A percentile compares a stretch with the other conserved stretches of the same genome.
Conservation (phyloP, 2,797 vertebrate species). For the Sarcophilus harrisii region DNA sequence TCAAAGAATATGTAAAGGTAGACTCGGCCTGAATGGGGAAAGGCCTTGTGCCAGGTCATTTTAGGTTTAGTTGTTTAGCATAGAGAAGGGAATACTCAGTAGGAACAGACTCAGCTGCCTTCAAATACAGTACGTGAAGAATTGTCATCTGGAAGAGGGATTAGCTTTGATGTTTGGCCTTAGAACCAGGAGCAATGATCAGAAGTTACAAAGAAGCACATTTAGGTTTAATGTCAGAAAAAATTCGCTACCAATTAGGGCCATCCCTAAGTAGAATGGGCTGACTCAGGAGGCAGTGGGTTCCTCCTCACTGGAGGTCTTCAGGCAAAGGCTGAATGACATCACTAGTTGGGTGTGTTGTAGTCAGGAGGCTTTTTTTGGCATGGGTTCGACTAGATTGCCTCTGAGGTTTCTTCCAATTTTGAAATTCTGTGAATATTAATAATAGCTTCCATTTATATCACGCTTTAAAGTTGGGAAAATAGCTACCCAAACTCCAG, state of each 20-base stretch:
- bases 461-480: not conserved
- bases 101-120: not conserved
- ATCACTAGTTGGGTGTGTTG: not conserved
- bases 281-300: not conserved
- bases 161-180: not conserved
- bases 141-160: not conserved
- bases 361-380: not conserved
- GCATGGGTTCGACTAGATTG: not conserved
- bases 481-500: not conserved
- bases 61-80: not conserved
- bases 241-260: not conserved
- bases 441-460: slow-evolving; percentile 10
- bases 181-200: not conserved
- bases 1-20: not conserved
- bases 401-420: not conserved
- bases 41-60: not conserved
- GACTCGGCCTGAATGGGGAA: not conserved
- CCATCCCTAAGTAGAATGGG: not conserved
- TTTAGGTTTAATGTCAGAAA: not conserved
- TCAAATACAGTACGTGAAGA: not conserved
- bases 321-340: not conserved
- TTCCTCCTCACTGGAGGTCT: not conserved
- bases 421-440: slow-evolving; percentile 3
- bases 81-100: not conserved
- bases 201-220: not conserved